Evolutionary conservation across 2,888 invertebrate species (phyloP), one percentile per base, ranked within the genome.

Genomic region (Baccha elongata): DNA sequence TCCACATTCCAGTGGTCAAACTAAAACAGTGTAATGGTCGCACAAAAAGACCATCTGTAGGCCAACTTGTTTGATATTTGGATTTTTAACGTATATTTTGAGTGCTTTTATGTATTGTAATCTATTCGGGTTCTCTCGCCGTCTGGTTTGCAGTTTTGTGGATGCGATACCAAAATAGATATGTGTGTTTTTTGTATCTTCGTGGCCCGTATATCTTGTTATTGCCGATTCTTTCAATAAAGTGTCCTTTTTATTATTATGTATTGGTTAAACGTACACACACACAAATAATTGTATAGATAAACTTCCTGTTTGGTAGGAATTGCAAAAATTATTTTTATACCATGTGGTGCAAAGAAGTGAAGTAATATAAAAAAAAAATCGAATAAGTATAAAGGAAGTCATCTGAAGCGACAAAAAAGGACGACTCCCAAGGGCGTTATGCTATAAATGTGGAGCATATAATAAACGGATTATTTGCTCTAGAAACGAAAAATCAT

Each of bases 401-500:
- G 62, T n/a, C 40, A 58, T 65, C 19, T 48, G 46, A 50, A 52
- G 8, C 53, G 35, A 40, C 7, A 44, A 58, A 74, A 65, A 60
- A 65, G 69, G 69, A 81, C 52, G 46, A 81, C 58, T 74, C 81
- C 67, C 72, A 72, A 68, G 68, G 83, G 83, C 78, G 83, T 73
- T 78, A 73, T 78, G 21, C 78, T 73, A 53, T 78, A 32, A 83
- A 78, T 72, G 83, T 83, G 58, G 72, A 78, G 44, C 72, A 78
- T 67, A 83, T 67, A 83, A 78, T 83, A 78, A 83, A 83, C 68
- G 72, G 83, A 83, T 78, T 83, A 83, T 83, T 78, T 48, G 72
- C 78, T 68, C 62, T 65, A 72, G 29, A 76, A 60, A 75, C 15
- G 42, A 29, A 32, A 50, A 75, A 64, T 35, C 8, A 13, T 64